These are phyloP conservation scores for Macropodus opercularis DNA, from an alignment of 2,797 vertebrate species.

Conservation along the genomic window DNA sequence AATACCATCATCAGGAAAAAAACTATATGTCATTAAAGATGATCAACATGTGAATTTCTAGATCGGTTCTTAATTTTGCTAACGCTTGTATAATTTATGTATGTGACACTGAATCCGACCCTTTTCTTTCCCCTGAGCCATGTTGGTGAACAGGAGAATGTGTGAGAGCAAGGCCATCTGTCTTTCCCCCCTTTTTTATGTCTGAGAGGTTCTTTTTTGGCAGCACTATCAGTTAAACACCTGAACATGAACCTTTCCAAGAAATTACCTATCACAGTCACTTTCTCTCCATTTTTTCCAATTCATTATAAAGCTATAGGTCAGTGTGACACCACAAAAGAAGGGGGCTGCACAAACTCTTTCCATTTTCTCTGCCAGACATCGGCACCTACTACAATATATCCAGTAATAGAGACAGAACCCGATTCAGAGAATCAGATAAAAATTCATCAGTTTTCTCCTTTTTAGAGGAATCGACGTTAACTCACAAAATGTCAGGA, in stretches of 20 bases:
- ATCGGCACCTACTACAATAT: slow-evolving; percentile 7
- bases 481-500: slow-evolving; percentile 47
- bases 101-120: not conserved
- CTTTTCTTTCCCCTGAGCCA: not conserved
- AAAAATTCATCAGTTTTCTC: slow-evolving; percentile 6
- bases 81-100: not conserved
- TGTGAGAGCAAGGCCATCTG: not conserved
- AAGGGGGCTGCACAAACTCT: slow-evolving; percentile 38
- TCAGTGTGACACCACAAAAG: slow-evolving; percentile 57
- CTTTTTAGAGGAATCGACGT: slow-evolving; percentile 26
- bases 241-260: slow-evolving; percentile 28
- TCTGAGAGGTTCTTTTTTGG: slow-evolving; percentile 17
- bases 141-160: not conserved
- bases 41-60: too few species aligned
- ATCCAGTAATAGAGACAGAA: slow-evolving; percentile 12
- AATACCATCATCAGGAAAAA: slow-evolving; percentile 36
- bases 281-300: slow-evolving; percentile 5
- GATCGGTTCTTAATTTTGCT: too few species aligned
- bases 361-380: slow-evolving; percentile 6
- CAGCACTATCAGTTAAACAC: slow-evolving; percentile 37
- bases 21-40: slow-evolving; percentile 45
- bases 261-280: slow-evolving; percentile 37
- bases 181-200: not conserved
- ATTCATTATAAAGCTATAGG: slow-evolving; percentile 54
- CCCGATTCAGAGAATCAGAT: slow-evolving; percentile 13